Conservation (phyloP, 1,140 invertebrate species). For the Papilio aristodemus region DNA sequence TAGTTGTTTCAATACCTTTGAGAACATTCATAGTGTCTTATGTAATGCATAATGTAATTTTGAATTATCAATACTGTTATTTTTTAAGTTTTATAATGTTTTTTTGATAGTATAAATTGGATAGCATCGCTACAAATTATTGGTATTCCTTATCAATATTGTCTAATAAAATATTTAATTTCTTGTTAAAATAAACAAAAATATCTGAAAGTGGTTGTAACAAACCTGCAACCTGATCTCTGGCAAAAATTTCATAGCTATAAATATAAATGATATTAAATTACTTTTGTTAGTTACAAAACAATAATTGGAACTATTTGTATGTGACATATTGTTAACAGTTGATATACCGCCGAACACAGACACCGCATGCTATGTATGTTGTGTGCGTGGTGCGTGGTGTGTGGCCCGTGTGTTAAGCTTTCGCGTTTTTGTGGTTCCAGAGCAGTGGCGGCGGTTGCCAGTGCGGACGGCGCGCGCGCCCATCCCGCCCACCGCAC, state of each 20-base stretch:
- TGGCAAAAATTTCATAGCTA: background rate
- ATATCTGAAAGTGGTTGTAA: too few species aligned
- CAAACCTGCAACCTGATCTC: too few species aligned
- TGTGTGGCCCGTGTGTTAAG: conserved; percentile 60
- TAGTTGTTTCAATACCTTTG: conserved; percentile 14
- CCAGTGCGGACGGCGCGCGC: conserved; percentile 77
- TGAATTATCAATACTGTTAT: background rate
- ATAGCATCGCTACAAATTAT: background rate
- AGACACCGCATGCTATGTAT: conserved; percentile 27
- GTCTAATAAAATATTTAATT: too few species aligned
- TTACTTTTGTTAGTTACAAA: background rate
- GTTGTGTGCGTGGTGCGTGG: conserved; percentile 37
- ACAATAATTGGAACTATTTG: conserved; percentile 14
- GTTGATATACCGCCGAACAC: conserved; percentile 30
- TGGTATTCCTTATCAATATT: too few species aligned
- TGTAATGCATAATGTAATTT: background rate
- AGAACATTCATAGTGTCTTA: conserved; percentile 17
- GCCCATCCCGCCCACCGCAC: conserved; percentile 77
- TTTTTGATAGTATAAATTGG: too few species aligned
- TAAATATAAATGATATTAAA: background rate
- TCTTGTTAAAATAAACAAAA: too few species aligned
- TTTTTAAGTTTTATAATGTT: too few species aligned
- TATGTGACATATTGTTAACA: conserved; percentile 33
- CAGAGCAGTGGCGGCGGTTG: conserved; percentile 81
- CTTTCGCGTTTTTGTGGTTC: conserved; percentile 79